A percentile compares a stretch with the other conserved stretches of the same genome.
Conservation (phyloP, 2,888 invertebrate genomes). For the Neuroscelio doddi region DNA sequence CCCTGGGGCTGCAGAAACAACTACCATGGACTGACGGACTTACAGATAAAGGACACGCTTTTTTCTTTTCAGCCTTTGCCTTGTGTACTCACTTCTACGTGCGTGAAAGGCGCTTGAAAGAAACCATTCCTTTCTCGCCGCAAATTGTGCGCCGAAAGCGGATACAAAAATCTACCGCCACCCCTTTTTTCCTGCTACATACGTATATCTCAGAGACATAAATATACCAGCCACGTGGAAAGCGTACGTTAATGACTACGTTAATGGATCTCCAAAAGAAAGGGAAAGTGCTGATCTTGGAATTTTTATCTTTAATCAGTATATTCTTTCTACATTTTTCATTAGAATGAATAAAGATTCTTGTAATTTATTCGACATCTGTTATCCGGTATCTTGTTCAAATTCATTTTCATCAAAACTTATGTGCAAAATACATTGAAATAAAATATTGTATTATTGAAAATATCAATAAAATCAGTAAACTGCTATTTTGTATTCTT, state of each 20-base stretch:
- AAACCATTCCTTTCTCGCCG: constrained; percentile 53
- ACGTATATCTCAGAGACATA: constrained; percentile 19
- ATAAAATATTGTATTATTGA: too few relatives aligned
- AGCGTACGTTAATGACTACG: constrained; percentile 39
- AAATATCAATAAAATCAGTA: too few relatives aligned
- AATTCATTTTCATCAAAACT: too few relatives aligned
- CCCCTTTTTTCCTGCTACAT: constrained; percentile 14
- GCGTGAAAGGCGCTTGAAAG: constrained; percentile 53
- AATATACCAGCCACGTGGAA: constrained; percentile 30
- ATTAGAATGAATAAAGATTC: too few relatives aligned
- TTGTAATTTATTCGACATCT: too few relatives aligned
- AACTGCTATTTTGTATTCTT: too few relatives aligned
- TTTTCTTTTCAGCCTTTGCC: constrained; percentile 44
- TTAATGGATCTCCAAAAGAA: constrained; percentile 41
- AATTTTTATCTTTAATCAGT: constrained; percentile 29
- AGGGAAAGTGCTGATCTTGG: constrained; percentile 38
- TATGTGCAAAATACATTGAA: too few relatives aligned
- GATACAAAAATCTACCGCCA: constrained; percentile 44
- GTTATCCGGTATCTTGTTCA: too few relatives aligned
- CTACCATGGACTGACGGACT: constrained; percentile 34
- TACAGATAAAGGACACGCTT: constrained; percentile 47
- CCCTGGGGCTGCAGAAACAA: constrained; percentile 23
- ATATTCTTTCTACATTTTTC: constrained; percentile 1
- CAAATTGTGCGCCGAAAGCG: constrained; percentile 54
- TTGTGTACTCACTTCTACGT: constrained; percentile 47